Percentiles rank a stretch among this genome's conserved stretches.
phyloP scores from a whole-genome alignment of 1,140 invertebrate genomes.

The Belonocnema kinseyi region DNA sequence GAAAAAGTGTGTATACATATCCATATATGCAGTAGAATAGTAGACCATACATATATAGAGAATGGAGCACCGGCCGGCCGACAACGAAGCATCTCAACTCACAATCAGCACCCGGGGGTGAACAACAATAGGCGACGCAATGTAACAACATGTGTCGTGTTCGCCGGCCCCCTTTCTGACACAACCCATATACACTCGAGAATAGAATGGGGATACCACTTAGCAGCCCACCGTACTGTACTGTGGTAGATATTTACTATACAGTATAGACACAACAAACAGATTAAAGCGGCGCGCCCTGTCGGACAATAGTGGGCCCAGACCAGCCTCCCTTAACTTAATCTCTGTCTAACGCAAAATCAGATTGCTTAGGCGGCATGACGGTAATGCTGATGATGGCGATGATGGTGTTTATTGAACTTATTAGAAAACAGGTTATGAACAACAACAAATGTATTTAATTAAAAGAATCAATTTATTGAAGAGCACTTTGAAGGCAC shows the following conservation, averaged over 20 bases:
- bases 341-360: background rate
- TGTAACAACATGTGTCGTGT: slow-evolving; percentile 74
- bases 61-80: too few species aligned
- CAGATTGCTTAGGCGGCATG: too few species aligned
- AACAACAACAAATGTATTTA: too few species aligned
- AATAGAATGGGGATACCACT: slow-evolving; percentile 67
- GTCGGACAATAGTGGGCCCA: slow-evolving; percentile 61
- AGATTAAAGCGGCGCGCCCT: slow-evolving; percentile 62
- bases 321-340: slow-evolving; percentile 13
- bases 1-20: background rate
- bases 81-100: background rate
- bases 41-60: too few species aligned
- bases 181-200: slow-evolving; percentile 42
- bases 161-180: slow-evolving; percentile 51
- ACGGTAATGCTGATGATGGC: too few species aligned
- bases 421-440: too few species aligned
- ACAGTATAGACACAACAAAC: slow-evolving; percentile 71
- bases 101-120: slow-evolving; percentile 41
- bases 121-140: slow-evolving; percentile 57
- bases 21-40: background rate
- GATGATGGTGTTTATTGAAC: too few species aligned
- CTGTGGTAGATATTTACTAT: slow-evolving; percentile 29
- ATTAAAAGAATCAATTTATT: too few species aligned
- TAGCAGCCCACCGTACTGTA: slow-evolving; percentile 63
- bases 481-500: too few species aligned